Evolutionary conservation across 2,113 vertebrate genomes (phyloP).

Genomic region (Poeciliopsis retropinna): DNA sequence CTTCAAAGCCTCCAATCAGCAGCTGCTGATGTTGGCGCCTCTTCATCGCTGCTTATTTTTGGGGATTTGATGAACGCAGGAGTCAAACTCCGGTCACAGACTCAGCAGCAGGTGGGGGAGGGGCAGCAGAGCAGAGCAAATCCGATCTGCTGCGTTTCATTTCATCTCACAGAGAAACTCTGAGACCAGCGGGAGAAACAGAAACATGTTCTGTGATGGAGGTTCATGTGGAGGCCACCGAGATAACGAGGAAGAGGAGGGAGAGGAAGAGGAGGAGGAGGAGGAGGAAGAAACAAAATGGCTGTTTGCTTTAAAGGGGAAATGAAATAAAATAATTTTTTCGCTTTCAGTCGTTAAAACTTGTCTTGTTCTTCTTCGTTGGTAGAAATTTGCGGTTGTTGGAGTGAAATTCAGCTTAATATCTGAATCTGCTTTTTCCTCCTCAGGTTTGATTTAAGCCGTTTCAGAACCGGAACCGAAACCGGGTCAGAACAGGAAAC

Average conservation of each 20-base stretch:
- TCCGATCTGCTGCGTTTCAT: conserved; percentile 67
- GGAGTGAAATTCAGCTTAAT: too few relatives aligned
- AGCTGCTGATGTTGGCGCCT: not conserved
- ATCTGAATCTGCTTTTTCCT: too few relatives aligned
- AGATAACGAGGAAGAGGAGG: conserved; percentile 46
- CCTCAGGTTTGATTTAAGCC: too few relatives aligned
- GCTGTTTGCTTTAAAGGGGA: too few relatives aligned
- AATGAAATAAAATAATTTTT: too few relatives aligned
- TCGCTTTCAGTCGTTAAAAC: too few relatives aligned
- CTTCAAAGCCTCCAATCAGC: not conserved
- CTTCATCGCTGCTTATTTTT: conserved; percentile 18
- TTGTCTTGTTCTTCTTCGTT: too few relatives aligned
- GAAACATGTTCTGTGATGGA: conserved; percentile 35
- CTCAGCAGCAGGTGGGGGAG: conserved; percentile 29
- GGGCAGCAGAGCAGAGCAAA: conserved; percentile 38
- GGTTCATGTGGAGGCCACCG: conserved; percentile 62
- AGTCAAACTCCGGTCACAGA: conserved; percentile 79
- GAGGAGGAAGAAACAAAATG: too few relatives aligned
- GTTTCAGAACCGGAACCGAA: too few relatives aligned
- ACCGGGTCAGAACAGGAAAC: too few relatives aligned
- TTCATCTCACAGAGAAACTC: conserved; percentile 61
- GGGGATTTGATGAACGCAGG: conserved; percentile 61
- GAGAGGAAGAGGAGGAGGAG: conserved; percentile 7
- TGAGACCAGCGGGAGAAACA: conserved; percentile 43
- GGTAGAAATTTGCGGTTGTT: too few relatives aligned